Base-by-base conservation (phyloP, 64 coral and sea anemone species). In the Hydrozoanthus tunicans region DNA sequence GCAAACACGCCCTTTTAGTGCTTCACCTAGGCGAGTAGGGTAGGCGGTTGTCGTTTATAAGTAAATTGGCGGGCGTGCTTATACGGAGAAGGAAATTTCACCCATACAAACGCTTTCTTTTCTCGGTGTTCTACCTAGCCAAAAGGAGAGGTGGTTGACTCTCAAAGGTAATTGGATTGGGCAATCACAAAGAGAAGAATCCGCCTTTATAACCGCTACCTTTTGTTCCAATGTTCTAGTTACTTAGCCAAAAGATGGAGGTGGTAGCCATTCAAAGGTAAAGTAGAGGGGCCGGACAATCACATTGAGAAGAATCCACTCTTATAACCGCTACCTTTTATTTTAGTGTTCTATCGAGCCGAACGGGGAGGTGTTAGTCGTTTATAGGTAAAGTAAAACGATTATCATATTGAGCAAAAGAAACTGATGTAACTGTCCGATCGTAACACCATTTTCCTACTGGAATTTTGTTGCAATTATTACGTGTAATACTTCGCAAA, bases 1-100 rank as follows among this genome's bases (percentile, higher is more conserved):
- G 74, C 24, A 88, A 88, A 88, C 54, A 57, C 69, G 58, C 54
- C 84, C 69, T 88, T 55, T 88, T 75, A 75, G 70, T 51, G 14
- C 67, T 32, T 64, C 62, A 83, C 8, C 10, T 86, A 51, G 7
- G 26, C 52, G 24, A 11, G 52, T 51, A 52, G 52, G 72, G 52
- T 75, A 4, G 52, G 26, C 32, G 79, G 79, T 81, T 60, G 79
- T 81, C 79, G 61, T 58, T 62, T 58, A 60, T 24, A 5, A 58
- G 8, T 75, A 52, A 75, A 52, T 7, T 51, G 32, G 10, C 51
- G 43, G 72, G 72, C 32, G 10, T 8, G 4, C 43, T 53, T 51
- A 52, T 53, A 75, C 9, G 52, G 6, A 23, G n/a, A 6, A 75
- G 32, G 14, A 11, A 43, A 75, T 51, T 3, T 11, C 52, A 11